These are phyloP conservation scores for Tetanocera ferruginea DNA, from an alignment of 2,888 invertebrate genomes.

Conservation along the genomic window DNA sequence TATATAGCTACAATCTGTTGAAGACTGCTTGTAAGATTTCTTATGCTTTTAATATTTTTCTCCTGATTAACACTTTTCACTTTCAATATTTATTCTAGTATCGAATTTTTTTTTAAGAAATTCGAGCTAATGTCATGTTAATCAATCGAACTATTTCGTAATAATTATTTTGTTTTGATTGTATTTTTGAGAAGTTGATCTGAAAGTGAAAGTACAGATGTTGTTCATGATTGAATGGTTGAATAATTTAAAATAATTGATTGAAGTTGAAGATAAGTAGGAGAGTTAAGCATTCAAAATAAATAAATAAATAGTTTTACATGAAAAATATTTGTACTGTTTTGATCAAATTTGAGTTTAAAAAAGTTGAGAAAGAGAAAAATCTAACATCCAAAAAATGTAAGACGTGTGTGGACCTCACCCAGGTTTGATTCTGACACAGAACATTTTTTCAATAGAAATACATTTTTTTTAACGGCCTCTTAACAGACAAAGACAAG, in stretches of 20 bases:
- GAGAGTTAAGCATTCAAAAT: no score
- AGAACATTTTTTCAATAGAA: no score
- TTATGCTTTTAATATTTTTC: slow-evolving; percentile 11
- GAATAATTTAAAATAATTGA: neutral
- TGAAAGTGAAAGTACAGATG: slow-evolving; percentile 48
- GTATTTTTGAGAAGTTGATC: neutral
- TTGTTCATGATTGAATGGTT: neutral
- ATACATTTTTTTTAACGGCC: no score
- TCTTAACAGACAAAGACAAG: no score
- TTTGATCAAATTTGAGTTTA: no score
- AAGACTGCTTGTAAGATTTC: slow-evolving; percentile 1
- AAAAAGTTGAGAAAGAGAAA: no score
- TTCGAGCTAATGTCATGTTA: slow-evolving; percentile 45
- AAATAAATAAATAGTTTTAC: no score
- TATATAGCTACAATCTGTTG: neutral
- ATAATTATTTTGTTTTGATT: neutral
- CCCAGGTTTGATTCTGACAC: no score
- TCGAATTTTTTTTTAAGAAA: slow-evolving; percentile 24
- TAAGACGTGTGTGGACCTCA: no score
- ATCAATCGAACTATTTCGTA: slow-evolving; percentile 41
- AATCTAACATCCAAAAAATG: no score
- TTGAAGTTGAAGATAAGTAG: neutral
- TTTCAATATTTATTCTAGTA: slow-evolving; percentile 54
- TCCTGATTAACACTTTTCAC: slow-evolving; percentile 65
- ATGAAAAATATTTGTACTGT: no score